Percentiles rank a stretch among this genome's conserved stretches.
These are phyloP conservation scores for Notiomystis cincta DNA, from an alignment of 2,113 vertebrate species.

Conservation along the genomic window DNA sequence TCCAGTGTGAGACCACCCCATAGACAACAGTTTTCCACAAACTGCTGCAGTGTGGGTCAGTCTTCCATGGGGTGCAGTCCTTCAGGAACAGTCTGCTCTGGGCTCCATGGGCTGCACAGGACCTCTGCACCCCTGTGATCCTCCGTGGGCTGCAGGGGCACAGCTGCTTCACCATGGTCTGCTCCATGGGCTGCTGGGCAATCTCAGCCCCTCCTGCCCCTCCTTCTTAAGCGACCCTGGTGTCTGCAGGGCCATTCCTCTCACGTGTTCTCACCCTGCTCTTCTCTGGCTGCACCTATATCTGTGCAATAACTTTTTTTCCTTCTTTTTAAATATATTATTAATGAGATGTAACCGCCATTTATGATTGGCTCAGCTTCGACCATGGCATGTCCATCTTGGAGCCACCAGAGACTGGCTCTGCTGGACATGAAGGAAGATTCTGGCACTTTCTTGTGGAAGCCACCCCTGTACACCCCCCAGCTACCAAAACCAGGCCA, in stretches of 20 bases:
- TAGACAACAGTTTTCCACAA: fast-evolving
- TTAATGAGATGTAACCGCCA: neutral
- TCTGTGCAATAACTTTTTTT: too few relatives aligned
- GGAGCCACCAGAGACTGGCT: neutral
- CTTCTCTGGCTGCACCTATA: neutral
- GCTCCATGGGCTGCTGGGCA: neutral
- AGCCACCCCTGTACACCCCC: neutral
- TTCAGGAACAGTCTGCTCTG: neutral
- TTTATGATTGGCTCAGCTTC: neutral
- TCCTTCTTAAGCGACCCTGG: neutral
- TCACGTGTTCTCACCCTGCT: neutral
- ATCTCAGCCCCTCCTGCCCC: neutral
- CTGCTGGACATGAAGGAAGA: neutral
- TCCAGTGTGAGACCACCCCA: neutral
- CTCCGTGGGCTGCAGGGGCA: neutral
- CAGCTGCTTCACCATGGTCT: too few relatives aligned
- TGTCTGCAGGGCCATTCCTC: neutral
- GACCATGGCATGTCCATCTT: too few relatives aligned
- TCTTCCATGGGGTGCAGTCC: neutral
- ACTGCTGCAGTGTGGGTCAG: fast-evolving
- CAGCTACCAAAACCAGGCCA: neutral
- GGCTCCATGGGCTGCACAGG: too few relatives aligned
- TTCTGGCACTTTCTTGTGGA: neutral
- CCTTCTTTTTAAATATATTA: neutral
- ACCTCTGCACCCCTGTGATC: too few relatives aligned